Conservation (phyloP, 2,113 vertebrate genomes). For the Phylloscopus whistleri region DNA sequence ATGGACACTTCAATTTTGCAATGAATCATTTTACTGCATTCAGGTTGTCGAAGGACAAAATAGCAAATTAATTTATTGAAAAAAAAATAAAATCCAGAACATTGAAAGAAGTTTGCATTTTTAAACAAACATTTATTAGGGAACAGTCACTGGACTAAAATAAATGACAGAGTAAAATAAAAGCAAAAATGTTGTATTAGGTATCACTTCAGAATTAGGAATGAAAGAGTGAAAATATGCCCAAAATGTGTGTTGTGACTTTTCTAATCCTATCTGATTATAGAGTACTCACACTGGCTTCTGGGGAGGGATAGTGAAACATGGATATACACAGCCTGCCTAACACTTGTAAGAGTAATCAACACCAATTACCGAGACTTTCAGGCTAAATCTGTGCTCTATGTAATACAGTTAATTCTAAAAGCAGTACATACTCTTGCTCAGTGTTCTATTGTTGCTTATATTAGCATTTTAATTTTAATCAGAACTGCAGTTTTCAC, state of each 20-base stretch:
- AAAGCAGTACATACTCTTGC: background rate
- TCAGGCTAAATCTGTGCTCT: background rate
- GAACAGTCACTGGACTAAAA: background rate
- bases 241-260: background rate
- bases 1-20: background rate
- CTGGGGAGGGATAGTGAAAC: background rate
- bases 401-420: background rate
- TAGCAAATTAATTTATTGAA: background rate
- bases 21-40: background rate
- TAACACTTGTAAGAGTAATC: background rate
- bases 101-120: conserved; percentile 1
- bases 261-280: background rate
- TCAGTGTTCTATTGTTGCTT: background rate
- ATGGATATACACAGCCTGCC: background rate
- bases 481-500: background rate
- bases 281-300: background rate
- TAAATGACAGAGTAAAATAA: background rate
- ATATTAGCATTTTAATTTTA: conserved; percentile 3
- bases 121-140: background rate
- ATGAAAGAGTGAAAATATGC: background rate
- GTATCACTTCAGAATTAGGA: background rate
- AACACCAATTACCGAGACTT: background rate
- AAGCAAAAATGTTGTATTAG: background rate
- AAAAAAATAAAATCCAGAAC: background rate
- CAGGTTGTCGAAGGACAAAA: background rate